These are phyloP conservation scores for Pinna nobilis DNA, from an alignment of 1,140 invertebrate species.

Conservation along the genomic window DNA sequence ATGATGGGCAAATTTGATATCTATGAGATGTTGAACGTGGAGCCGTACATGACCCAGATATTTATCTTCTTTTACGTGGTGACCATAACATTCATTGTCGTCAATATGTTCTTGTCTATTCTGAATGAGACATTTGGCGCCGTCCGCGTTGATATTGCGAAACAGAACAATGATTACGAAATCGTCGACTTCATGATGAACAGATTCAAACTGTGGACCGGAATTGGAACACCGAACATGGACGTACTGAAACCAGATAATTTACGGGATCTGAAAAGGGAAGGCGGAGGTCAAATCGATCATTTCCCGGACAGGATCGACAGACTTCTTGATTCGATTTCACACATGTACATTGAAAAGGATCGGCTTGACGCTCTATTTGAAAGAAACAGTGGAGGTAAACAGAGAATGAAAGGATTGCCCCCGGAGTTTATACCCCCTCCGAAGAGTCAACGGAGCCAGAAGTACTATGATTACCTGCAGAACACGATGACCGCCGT, in stretches of 20 bases:
- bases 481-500: constrained; percentile 21
- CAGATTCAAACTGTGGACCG: constrained; percentile 58
- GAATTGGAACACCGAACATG: constrained; percentile 38
- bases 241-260: constrained; percentile 32
- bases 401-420: constrained; percentile 17
- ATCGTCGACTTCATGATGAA: constrained; percentile 79
- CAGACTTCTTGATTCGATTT: constrained; percentile 74
- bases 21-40: constrained; percentile 73
- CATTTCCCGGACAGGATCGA: constrained; percentile 74
- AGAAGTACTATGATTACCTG: too few relatives aligned
- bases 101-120: constrained; percentile 79
- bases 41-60: constrained; percentile 75
- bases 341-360: constrained; percentile 73
- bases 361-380: constrained; percentile 57
- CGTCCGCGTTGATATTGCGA: constrained; percentile 78
- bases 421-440: background rate
- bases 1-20: constrained; percentile 79
- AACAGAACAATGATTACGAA: constrained; percentile 81
- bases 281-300: constrained; percentile 62
- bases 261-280: constrained; percentile 12
- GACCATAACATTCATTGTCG: constrained; percentile 76
- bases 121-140: constrained; percentile 77
- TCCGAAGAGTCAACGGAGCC: constrained; percentile 12
- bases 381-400: constrained; percentile 36
- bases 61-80: constrained; percentile 78